phyloP scores from a whole-genome alignment of 2,888 invertebrate genomes.

The Agrotis segetum region DNA sequence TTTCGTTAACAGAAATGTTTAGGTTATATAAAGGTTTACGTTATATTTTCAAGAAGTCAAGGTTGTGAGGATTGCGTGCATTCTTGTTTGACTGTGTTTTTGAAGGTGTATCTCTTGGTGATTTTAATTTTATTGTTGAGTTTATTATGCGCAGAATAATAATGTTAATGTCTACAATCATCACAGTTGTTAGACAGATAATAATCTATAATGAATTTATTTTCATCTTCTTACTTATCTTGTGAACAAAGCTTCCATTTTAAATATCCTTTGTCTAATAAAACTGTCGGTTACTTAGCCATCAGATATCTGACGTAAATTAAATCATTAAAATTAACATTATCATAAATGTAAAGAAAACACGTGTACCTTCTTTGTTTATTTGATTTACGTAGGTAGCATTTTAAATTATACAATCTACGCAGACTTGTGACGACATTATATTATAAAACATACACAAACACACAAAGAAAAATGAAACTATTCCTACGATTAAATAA shows the following conservation, averaged over 20 bases:
- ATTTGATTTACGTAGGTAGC: background rate
- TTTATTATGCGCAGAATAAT: background rate
- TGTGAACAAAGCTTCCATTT: background rate
- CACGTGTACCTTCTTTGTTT: background rate
- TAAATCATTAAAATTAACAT: background rate
- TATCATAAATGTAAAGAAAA: background rate
- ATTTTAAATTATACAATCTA: background rate
- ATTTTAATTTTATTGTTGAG: conserved; percentile 13
- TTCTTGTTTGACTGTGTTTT: conserved; percentile 30
- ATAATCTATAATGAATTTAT: background rate
- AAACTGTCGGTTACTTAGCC: background rate
- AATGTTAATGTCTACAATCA: background rate
- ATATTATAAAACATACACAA: background rate
- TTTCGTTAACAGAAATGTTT: conserved; percentile 42
- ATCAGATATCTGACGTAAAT: background rate
- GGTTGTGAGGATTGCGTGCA: conserved; percentile 48
- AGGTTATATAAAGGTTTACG: conserved; percentile 59
- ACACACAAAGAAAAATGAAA: conserved; percentile 13
- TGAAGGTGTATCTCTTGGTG: conserved; percentile 44
- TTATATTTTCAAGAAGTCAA: conserved; percentile 55
- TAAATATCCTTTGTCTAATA: background rate
- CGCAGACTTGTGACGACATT: background rate
- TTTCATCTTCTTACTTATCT: background rate
- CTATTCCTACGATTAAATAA: conserved; percentile 7
- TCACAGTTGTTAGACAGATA: background rate